phyloP scores from a whole-genome alignment of 2,113 vertebrate species.

The Bagarius yarrelli region DNA sequence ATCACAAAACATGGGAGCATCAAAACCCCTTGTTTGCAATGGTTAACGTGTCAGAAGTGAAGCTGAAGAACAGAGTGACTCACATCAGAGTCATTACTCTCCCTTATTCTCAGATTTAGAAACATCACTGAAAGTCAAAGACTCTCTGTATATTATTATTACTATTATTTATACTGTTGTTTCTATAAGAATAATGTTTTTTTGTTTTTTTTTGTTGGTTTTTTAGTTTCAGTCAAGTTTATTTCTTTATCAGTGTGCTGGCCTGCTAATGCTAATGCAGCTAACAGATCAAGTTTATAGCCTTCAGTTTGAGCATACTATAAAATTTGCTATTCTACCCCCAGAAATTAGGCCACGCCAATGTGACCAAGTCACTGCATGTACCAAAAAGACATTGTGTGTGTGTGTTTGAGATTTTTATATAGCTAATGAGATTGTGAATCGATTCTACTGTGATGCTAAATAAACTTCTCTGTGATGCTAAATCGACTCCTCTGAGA shows the following conservation, averaged over 20 bases:
- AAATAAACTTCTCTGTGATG: too few relatives aligned
- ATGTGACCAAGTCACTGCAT: not conserved
- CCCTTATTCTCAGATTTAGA: not conserved
- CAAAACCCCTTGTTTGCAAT: constrained; percentile 76
- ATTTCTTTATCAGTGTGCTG: not conserved
- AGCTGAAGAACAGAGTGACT: constrained; percentile 78
- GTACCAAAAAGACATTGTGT: too few relatives aligned
- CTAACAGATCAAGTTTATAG: not conserved
- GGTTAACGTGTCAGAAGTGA: constrained; percentile 96
- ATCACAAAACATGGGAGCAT: constrained; percentile 96
- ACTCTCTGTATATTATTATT: not conserved
- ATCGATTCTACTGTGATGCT: too few relatives aligned
- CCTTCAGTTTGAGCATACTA: not conserved
- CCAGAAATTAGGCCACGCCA: not conserved
- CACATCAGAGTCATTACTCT: constrained; percentile 53
- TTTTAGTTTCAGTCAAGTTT: not conserved
- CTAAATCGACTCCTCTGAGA: too few relatives aligned
- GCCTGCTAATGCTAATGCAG: not conserved
- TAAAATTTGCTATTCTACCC: not conserved
- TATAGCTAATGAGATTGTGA: too few relatives aligned
- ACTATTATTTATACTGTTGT: not conserved
- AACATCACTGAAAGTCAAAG: not conserved
- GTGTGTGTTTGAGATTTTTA: too few relatives aligned
- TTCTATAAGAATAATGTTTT: not conserved
- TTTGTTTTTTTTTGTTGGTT: not conserved